Base-by-base conservation (phyloP, 2,113 vertebrate species). In the Platichthys stellatus region DNA sequence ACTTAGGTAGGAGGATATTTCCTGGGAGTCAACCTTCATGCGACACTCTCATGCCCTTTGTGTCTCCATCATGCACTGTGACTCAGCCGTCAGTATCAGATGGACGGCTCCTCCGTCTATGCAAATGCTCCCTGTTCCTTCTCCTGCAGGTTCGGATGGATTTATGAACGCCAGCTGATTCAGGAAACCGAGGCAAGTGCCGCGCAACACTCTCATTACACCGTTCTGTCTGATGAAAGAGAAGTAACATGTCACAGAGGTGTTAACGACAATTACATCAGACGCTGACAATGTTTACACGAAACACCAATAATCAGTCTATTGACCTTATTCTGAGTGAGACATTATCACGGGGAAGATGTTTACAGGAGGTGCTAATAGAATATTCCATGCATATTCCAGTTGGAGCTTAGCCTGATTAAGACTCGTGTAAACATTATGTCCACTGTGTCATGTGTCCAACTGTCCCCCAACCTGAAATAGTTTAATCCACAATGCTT, bases 11-110 rank as follows among this genome's bases (percentile, higher is more conserved):
- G 76, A 80, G 76, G 81, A 81, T 70, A 80, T 86, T 88, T 83
- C 65, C 69, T 63, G 85, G 72, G 82, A 82, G 82, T 84, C 80
- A 88, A 88, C 88, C 87, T 90, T 86, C 87, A 76, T 28, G 72
- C 74, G 67, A 80, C 77, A 69, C 68, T 68, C 82, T 70, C 3
- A 5, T 81, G 89, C 61, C 86, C 88, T 84, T 76, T 80, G 72
- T 69, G 80, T 90, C 83, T 86, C 79, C 82, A 86, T 86, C 73
- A 49, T 63, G 77, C 83, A 57, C 77, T 12, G 61, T 59, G 76
- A 86, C 85, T 71, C 24, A 21, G 47, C 24, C 49, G 15, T 82
- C 86, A 81, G 75, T 74, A 74, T 69, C 77, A 74, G 77, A 65
- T 26, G 11, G 67, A 66, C 21, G 35, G 69, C 63, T 63, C 68